Percentiles rank a stretch among this genome's conserved stretches.
phyloP scores from a whole-genome alignment of 2,113 vertebrate genomes.

The Tricholaema leucomelas region DNA sequence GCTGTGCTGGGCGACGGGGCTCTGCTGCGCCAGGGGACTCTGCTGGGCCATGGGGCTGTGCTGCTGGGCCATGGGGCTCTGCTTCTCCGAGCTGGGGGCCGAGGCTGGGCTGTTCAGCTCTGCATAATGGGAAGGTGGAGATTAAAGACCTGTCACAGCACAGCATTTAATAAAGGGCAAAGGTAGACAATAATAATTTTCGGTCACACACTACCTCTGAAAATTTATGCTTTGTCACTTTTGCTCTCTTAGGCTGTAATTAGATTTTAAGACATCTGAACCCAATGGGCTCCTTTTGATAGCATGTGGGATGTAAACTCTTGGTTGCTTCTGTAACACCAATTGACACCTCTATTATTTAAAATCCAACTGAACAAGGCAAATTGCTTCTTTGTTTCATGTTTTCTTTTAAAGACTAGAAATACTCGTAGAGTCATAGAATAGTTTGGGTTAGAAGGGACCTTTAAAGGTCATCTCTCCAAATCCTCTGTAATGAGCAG shows the following conservation, averaged over 20 bases:
- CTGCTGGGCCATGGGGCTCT: conserved; percentile 92
- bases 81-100: conserved; percentile 91
- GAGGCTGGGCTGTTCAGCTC: conserved; percentile 92
- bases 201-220: not conserved
- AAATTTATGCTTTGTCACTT: not conserved
- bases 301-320: not conserved
- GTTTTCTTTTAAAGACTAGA: not conserved
- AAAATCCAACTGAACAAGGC: not conserved
- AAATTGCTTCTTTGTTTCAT: not conserved
- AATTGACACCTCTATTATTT: not conserved
- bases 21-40: conserved; percentile 81
- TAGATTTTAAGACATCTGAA: conserved; percentile 24
- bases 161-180: conserved; percentile 15
- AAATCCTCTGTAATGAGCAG: not conserved
- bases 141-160: not conserved
- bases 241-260: conserved; percentile 2
- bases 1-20: conserved; percentile 77
- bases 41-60: conserved; percentile 84
- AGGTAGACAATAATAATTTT: not conserved
- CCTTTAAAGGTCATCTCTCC: not conserved
- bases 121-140: conserved; percentile 56
- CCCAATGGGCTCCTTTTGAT: not conserved
- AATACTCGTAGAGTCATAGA: not conserved
- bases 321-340: not conserved
- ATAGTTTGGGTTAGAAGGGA: not conserved